Conservation (phyloP, 1,140 invertebrate species). For the Bombus impatiens region DNA sequence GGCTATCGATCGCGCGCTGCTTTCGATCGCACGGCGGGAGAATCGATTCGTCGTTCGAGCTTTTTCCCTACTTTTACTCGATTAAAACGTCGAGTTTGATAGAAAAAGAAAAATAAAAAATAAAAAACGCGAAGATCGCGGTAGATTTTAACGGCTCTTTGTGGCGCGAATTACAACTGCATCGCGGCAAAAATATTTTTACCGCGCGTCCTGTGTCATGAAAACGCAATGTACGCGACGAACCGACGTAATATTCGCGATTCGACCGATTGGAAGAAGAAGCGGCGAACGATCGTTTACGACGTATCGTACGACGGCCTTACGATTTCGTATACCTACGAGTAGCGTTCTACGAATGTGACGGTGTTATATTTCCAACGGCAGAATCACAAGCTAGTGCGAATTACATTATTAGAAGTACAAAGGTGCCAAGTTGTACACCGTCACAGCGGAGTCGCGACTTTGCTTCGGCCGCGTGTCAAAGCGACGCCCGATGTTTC, state of each 20-base stretch:
- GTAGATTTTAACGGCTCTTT: not conserved
- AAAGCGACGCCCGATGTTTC: not conserved
- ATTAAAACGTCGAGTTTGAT: not conserved
- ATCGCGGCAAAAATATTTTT: not conserved
- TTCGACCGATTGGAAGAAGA: too few relatives aligned
- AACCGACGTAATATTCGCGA: too few relatives aligned
- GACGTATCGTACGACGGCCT: too few relatives aligned
- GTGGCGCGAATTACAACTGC: not conserved
- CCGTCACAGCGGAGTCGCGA: too few relatives aligned
- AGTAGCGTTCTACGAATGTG: too few relatives aligned
- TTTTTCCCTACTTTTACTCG: not conserved
- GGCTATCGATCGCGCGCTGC: not conserved
- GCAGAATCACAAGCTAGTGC: not conserved
- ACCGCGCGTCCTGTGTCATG: not conserved
- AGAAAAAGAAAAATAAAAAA: not conserved
- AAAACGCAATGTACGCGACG: too few relatives aligned
- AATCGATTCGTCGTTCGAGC: not conserved
- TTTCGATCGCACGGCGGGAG: not conserved
- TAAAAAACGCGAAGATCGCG: accelerated
- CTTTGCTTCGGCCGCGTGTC: not conserved
- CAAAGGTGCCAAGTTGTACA: not conserved
- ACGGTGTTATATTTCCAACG: too few relatives aligned
- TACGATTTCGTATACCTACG: too few relatives aligned
- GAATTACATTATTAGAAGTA: not conserved
- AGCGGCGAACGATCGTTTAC: too few relatives aligned